Evolutionary conservation across 2,113 vertebrate species (phyloP), one percentile per base, ranked within the genome.

Genomic region (Burhinus bistriatus): DNA sequence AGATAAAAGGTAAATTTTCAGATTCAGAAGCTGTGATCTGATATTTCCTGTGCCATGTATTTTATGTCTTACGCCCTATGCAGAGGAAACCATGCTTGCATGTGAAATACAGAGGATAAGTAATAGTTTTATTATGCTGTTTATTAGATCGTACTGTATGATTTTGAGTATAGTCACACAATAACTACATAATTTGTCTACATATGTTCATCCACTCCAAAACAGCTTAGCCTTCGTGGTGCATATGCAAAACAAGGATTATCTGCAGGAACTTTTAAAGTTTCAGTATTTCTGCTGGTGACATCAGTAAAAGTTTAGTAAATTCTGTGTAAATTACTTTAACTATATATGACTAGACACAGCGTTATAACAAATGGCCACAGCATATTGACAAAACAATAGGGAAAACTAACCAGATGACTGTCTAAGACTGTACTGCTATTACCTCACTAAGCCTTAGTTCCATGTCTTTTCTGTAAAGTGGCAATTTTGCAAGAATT

Each of bases 1-100:
- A 87, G 69, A 82, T 89, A 69, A 71, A 93, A 95, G 69, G 90
- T 92, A 81, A 52, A 64, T 72, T 91, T 89, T 76, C 58, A 72
- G 62, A 85, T 82, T 79, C 70, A 79, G 51, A 87, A 72, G 57
- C 36, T 89, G 18, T 87, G 72, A 64, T 82, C 42, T 85, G 40
- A 12, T 83, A n/a, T 81, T 94, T 93, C 69, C 83, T 90, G 40
- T 76, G 52, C 47, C 52, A 12, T 71, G 23, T 66, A 80, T 89
- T 90, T 93, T 58, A 66, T 83, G 85, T 88, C 36, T 61, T 59
- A 47, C 2, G 1, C 9, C 47, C 15, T 93, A 2, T 29, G 18
- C 38, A 77, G 47, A 65, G 15, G 38, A 83, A 88, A 27, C 11
- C 12, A 36, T 23, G 32, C 11, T 36, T 58, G 21, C 16, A 12